Conservation (phyloP, 2,113 vertebrate species). For the Spea bombifrons region DNA sequence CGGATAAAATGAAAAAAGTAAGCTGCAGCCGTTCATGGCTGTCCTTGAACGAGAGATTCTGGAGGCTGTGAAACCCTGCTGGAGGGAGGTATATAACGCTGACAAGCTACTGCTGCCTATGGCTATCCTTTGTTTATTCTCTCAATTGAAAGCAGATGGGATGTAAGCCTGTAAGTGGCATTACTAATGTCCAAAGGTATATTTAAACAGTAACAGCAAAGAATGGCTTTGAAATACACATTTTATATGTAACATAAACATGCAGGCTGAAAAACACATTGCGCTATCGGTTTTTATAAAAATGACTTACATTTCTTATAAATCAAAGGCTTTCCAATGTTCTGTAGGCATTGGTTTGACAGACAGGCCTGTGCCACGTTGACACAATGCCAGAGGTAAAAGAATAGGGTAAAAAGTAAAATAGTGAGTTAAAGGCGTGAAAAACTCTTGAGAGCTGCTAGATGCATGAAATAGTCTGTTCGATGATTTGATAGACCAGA, state of each 20-base stretch:
- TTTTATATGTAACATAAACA: background rate
- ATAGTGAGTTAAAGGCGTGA: too few relatives aligned
- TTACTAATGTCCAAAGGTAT: background rate
- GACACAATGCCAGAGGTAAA: too few relatives aligned
- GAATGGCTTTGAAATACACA: background rate
- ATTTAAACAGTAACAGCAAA: background rate
- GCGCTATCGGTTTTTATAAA: too few relatives aligned
- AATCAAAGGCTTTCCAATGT: too few relatives aligned
- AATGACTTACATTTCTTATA: too few relatives aligned
- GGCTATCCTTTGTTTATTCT: conserved; percentile 19
- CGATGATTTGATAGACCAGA: too few relatives aligned
- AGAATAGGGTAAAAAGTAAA: too few relatives aligned
- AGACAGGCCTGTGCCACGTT: too few relatives aligned
- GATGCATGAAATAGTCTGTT: too few relatives aligned
- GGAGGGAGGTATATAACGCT: conserved; percentile 31
- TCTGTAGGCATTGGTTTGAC: too few relatives aligned
- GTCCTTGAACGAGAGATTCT: conserved; percentile 40
- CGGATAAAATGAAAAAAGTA: background rate
- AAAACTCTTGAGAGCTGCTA: too few relatives aligned
- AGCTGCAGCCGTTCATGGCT: conserved; percentile 18
- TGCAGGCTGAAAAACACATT: too few relatives aligned
- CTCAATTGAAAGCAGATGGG: conserved; percentile 24
- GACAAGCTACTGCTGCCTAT: conserved; percentile 27
- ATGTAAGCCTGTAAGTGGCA: conserved; percentile 12
- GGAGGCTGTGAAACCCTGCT: conserved; percentile 24